phyloP scores from a whole-genome alignment of 1,140 invertebrate genomes.

The Portunus trituberculatus region DNA sequence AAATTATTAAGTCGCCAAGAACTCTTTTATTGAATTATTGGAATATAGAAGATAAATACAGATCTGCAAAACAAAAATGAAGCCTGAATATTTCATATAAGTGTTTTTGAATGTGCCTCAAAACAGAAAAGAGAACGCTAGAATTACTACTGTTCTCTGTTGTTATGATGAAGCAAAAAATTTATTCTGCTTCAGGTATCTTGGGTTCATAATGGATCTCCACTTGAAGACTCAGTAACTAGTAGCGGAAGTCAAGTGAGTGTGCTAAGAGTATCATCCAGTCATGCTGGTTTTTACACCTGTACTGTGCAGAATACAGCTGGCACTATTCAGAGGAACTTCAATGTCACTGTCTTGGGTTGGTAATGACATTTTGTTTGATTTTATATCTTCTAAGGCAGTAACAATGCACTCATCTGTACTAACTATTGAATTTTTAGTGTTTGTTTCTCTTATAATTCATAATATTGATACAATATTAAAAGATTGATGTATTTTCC shows the following conservation, averaged over 20 bases:
- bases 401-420: not conserved
- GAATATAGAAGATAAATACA: no score
- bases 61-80: no score
- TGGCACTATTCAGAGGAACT: conserved; percentile 76
- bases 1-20: no score
- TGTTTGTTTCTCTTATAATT: no score
- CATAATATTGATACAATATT: not conserved
- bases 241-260: conserved; percentile 34
- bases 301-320: conserved; percentile 77
- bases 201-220: conserved; percentile 58
- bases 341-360: conserved; percentile 76
- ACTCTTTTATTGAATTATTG: no score
- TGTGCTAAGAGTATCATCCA: conserved; percentile 15
- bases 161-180: not conserved
- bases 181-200: conserved; percentile 55
- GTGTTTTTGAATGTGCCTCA: no score
- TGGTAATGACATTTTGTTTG: not conserved
- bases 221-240: conserved; percentile 37
- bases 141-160: not conserved
- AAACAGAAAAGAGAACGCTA: no score
- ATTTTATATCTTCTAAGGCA: not conserved
- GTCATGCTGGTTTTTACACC: conserved; percentile 77
- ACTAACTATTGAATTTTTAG: no score
- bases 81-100: no score
- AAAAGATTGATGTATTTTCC: not conserved